Evolutionary conservation across 1,140 invertebrate genomes (phyloP), one percentile per base, ranked within the genome.

Genomic region (Magallana ariakensis): DNA sequence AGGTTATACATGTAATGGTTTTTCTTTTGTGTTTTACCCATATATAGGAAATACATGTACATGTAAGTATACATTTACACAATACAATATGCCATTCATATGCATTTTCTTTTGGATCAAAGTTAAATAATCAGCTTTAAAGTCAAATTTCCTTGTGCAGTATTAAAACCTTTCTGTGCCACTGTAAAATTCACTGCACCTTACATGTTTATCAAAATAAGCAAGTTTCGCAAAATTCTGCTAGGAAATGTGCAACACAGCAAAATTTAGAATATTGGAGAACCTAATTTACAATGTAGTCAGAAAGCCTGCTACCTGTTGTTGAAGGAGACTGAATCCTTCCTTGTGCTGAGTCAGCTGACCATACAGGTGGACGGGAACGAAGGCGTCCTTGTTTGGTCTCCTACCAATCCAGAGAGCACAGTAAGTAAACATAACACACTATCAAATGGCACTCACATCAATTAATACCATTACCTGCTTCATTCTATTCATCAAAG

Each of bases 291-390:
- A 19, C 60, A 46, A 46, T 46, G 33, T 19, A 16, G 2, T 16
- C 3, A 19, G 5, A 5, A 15, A 62, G 0, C 19, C 15, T 62
- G 46, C 9, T 55, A 92, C 92, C 90, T 95, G 92, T 87, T 95
- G 93, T 93, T 96, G 92, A 0, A 98, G 92, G 1, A 97, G 93
- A 22, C 96, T 95, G 89, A 97, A 95, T 0, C 98, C 97, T 46
- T 96, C 95, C 46, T 96, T 95, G 91, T 98, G 97, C 91, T 97
- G 96, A 0, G 96, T 96, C 54, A 99, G 95, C 92, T 98, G 97
- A 0, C 97, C 97, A 94, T 99, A 97, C 11, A 99, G 94, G 95
- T 99, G 98, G 0, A 97, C 97, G 3, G 97, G 96, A 15, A 98
- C 95, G 92, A 96, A 97, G 9, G 97, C 95, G 92, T 97, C 96